Percentiles rank a stretch among this genome's conserved stretches.
These are phyloP conservation scores for Pontoporia blainvillei DNA, from an alignment of 2,113 vertebrate genomes.

Conservation along the genomic window DNA sequence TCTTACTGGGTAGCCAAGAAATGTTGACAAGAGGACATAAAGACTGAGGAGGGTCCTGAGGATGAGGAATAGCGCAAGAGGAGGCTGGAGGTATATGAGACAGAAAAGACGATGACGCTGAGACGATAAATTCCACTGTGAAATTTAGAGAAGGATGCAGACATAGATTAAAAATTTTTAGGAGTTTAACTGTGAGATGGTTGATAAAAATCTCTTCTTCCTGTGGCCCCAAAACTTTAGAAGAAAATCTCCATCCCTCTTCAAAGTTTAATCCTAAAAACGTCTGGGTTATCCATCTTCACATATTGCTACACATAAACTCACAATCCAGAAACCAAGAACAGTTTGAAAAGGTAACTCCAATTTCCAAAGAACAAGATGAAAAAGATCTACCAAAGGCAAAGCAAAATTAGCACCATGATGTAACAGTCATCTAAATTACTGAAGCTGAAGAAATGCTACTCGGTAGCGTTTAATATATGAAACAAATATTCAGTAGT, in stretches of 20 bases:
- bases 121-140: not conserved
- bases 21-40: not conserved
- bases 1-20: rapidly evolving
- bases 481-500: not conserved
- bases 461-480: not conserved
- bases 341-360: not conserved
- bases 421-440: not conserved
- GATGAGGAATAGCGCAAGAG: not conserved
- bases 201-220: not conserved
- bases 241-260: not conserved
- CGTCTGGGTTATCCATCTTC: not conserved
- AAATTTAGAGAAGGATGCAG: not conserved
- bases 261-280: not conserved
- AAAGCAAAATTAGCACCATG: not conserved
- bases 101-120: not conserved
- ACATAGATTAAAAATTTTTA: not conserved
- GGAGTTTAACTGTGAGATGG: not conserved
- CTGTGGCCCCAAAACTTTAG: not conserved
- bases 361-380: not conserved
- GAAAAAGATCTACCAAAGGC: not conserved
- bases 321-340: not conserved
- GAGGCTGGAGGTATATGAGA: no score
- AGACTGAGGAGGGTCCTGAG: not conserved
- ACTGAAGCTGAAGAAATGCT: not conserved
- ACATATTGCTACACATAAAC: not conserved